Evolutionary conservation across 1,140 invertebrate genomes (phyloP), one percentile per base, ranked within the genome.

Genomic region (Leptoteleia sp.): DNA sequence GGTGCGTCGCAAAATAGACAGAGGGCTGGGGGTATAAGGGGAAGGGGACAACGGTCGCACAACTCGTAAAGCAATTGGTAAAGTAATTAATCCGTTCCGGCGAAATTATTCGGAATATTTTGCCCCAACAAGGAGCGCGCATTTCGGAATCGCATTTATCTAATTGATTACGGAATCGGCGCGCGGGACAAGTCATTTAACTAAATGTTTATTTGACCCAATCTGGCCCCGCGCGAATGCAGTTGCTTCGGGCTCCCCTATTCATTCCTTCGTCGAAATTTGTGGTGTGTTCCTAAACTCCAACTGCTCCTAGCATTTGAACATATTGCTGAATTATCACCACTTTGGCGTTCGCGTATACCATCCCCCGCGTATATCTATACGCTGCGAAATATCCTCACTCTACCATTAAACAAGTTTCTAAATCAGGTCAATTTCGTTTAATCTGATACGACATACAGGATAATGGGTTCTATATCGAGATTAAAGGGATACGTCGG

Each of bases 251-350:
- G 54, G 54, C 22, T 48, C n/a, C n/a, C 22, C 45, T 33, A 70
- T 61, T 59, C 54, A 61, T 50, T 35, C 55, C 45, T 54, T 45
- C 17, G 12, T 48, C 35, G 55, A 71, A 59, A 52, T 71, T 71
- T 71, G 65, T 29, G 55, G 45, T 54, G 55, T 61, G 50, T 43
- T 71, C 67, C 65, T 59, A 71, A 71, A 71, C 55, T 71, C 42
- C 22, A 54, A 71, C 67, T 40, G 37, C 55, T 61, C n/a, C 45
- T 13, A 59, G 45, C 45, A 61, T 71, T 71, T 52, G 38, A 71
- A 17, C 67, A 59, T 71, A 71, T 71, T 61, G 55, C 55, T 43
- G 67, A 71, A 71, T 71, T 71, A 61, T 71, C 54, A 71, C 55
- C 67, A 54, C 47, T 71, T 57, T 48, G 33, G 42, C 33, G 35